Percentiles rank a stretch among this genome's conserved stretches.
Conservation (phyloP, 2,797 vertebrate genomes). For the Hyperoplus immaculatus region DNA sequence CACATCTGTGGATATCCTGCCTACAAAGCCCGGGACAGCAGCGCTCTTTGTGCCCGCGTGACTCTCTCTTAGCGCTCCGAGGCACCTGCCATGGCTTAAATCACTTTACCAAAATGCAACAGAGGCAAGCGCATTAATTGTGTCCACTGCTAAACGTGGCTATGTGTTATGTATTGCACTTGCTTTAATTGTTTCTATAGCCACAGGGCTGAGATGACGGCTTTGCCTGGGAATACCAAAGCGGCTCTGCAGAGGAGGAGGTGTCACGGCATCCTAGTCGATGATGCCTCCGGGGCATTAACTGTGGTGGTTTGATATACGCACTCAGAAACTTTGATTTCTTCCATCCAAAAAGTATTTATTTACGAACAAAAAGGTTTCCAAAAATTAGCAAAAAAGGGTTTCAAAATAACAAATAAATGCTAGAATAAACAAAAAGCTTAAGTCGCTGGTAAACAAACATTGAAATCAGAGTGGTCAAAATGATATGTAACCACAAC, state of each 20-base stretch:
- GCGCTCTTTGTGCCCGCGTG: slow-evolving; percentile 67
- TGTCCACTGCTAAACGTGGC: slow-evolving; percentile 62
- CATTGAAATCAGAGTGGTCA: too few relatives aligned
- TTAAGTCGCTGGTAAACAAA: too few relatives aligned
- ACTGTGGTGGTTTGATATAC: neutral
- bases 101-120: slow-evolving; percentile 70
- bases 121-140: slow-evolving; percentile 69
- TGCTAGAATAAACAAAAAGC: too few relatives aligned
- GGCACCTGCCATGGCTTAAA: slow-evolving; percentile 84
- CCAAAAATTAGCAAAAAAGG: too few relatives aligned
- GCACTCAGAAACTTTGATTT: slow-evolving; percentile 35
- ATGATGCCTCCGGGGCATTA: too few relatives aligned
- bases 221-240: slow-evolving; percentile 51
- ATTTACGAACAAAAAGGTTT: too few relatives aligned
- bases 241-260: slow-evolving; percentile 33
- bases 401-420: too few relatives aligned
- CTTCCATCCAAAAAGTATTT: neutral
- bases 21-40: slow-evolving; percentile 79
- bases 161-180: slow-evolving; percentile 54
- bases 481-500: too few relatives aligned
- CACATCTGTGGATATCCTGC: slow-evolving; percentile 84
- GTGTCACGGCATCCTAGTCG: neutral
- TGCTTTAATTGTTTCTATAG: slow-evolving; percentile 58
- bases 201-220: slow-evolving; percentile 43
- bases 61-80: slow-evolving; percentile 62